These are phyloP conservation scores for Passer domesticus DNA, from an alignment of 2,113 vertebrate genomes.

Conservation along the genomic window DNA sequence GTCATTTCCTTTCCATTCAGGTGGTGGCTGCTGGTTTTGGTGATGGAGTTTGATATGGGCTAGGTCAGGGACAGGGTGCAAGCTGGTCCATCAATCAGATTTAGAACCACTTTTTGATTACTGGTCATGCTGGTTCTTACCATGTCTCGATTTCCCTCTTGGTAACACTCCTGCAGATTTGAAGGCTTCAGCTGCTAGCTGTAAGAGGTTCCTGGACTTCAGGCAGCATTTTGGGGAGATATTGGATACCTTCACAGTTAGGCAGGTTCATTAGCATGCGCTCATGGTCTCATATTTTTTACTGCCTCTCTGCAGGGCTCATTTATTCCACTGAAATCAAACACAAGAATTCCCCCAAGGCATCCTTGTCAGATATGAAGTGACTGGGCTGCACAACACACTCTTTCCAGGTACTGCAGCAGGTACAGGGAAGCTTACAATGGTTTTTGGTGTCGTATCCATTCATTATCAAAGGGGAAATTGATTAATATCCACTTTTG, in stretches of 20 bases:
- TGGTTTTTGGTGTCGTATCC: neutral
- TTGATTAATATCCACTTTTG: constrained; percentile 50
- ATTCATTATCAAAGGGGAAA: constrained; percentile 45
- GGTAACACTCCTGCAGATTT: neutral
- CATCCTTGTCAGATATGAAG: constrained; percentile 18
- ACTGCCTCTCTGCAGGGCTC: constrained; percentile 48
- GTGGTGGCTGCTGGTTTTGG: neutral
- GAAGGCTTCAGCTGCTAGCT: neutral
- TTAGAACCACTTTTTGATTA: neutral
- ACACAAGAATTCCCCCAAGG: constrained; percentile 34
- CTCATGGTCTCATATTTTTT: constrained; percentile 31
- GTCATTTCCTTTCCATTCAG: neutral
- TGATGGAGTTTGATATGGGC: neutral
- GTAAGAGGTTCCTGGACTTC: neutral
- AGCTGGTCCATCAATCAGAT: neutral
- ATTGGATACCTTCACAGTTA: neutral
- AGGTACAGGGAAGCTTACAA: constrained; percentile 4
- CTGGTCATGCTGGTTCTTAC: neutral
- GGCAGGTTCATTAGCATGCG: constrained; percentile 1
- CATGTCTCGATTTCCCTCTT: neutral
- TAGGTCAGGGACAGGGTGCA: neutral
- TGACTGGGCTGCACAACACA: neutral
- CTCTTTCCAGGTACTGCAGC: constrained; percentile 13
- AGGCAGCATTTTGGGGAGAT: neutral
- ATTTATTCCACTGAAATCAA: constrained; percentile 57